These are phyloP conservation scores for Vanacampus margaritifer DNA, from an alignment of 2,113 vertebrate genomes.

Conservation along the genomic window DNA sequence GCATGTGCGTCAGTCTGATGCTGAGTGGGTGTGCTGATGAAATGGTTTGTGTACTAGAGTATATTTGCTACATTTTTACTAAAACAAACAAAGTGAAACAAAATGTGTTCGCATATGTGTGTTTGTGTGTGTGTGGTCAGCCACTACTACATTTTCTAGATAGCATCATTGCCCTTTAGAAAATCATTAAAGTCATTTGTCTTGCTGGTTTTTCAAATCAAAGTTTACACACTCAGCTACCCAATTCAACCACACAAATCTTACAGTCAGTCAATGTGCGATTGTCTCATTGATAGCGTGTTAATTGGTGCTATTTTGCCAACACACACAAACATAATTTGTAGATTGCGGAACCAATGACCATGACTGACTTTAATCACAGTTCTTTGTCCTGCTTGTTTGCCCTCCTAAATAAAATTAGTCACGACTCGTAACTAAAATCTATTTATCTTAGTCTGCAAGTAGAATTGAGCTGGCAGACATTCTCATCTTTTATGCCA, in stretches of 20 bases:
- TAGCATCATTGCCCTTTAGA: background rate
- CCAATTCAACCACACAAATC: background rate
- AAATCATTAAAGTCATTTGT: background rate
- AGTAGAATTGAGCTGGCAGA: conserved; percentile 14
- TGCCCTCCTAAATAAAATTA: conserved; percentile 11
- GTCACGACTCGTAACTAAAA: conserved; percentile 14
- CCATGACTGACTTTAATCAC: conserved; percentile 1
- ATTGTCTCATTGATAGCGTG: background rate
- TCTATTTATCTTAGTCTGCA: conserved; percentile 15
- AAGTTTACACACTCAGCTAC: background rate
- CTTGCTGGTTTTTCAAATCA: background rate
- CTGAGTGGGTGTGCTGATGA: conserved; percentile 14
- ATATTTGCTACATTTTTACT: conserved; percentile 21
- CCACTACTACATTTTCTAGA: background rate
- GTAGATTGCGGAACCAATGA: background rate
- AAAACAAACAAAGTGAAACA: conserved; percentile 4
- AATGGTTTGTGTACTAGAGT: conserved; percentile 18
- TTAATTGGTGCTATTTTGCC: background rate
- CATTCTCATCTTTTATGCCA: conserved; percentile 10
- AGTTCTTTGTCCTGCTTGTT: conserved; percentile 10
- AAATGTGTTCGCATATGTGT: background rate
- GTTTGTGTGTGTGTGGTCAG: background rate
- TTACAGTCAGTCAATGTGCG: background rate
- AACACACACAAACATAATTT: background rate
- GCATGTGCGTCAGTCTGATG: conserved; percentile 44